A percentile compares a stretch with the other conserved stretches of the same genome.
Conservation (phyloP, 2,797 vertebrate species). For the Microcaecilia unicolor region DNA sequence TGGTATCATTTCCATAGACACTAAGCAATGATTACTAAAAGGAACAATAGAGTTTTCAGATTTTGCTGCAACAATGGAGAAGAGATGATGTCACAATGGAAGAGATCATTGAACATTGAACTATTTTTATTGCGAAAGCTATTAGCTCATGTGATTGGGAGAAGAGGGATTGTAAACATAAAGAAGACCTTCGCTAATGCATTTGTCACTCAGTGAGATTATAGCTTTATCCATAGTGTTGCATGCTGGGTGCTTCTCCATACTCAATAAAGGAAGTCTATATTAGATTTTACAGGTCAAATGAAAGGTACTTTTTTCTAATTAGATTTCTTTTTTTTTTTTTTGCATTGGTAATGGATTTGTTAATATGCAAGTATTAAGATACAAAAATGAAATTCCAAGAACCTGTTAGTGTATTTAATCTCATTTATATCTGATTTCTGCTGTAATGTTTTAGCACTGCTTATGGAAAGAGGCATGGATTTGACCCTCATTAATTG, state of each 20-base stretch:
- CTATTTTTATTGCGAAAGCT: slow-evolving; percentile 14
- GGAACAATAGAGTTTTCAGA: too few relatives aligned
- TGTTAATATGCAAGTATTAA: neutral
- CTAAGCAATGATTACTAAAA: too few relatives aligned
- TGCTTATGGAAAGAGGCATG: too few relatives aligned
- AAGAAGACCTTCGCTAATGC: neutral
- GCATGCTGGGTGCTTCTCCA: neutral
- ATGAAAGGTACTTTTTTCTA: neutral
- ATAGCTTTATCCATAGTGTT: neutral
- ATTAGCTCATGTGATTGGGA: slow-evolving; percentile 3
- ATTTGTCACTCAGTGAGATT: neutral
- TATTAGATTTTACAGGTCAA: neutral
- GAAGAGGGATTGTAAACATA: slow-evolving; percentile 6
- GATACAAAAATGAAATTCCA: neutral
- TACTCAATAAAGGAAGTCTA: neutral
- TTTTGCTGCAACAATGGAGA: too few relatives aligned
- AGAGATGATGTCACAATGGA: slow-evolving; percentile 11
- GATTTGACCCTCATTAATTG: too few relatives aligned
- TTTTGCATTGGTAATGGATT: neutral
- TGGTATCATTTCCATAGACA: too few relatives aligned
- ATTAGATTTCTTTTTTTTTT: neutral
- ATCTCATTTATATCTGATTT: too few relatives aligned
- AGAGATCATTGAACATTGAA: slow-evolving; percentile 2
- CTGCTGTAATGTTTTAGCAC: too few relatives aligned
- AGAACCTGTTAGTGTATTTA: neutral